Base-by-base conservation (phyloP, 2,888 invertebrate species). In the Andrena bucephala region DNA sequence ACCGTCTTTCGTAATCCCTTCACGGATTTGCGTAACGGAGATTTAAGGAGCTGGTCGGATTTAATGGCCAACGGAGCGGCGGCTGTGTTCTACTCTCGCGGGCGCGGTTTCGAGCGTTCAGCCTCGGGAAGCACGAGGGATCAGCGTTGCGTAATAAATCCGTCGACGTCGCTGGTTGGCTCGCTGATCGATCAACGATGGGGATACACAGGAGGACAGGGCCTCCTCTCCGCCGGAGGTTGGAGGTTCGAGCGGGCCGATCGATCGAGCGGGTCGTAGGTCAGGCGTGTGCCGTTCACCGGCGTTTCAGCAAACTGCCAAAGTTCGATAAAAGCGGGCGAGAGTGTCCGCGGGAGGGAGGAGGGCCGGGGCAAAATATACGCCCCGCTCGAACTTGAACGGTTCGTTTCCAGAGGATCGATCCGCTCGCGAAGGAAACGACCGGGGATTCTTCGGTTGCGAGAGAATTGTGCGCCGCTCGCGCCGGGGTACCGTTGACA, bases 1-100 rank as follows among this genome's bases (percentile, higher is more conserved):
- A 81, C 80, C 42, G 31, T 72, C 72, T 79, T 68, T 79, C 81
- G 80, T 72, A 80, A 81, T 72, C 57, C 57, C 42, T 7, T 2
- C 48, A 20, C 3, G 54, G n/a, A 68, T 72, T 54, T 20, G 54
- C 36, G 67, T 72, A 68, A 81, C 16, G 33, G 7, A 29, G 69
- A 68, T 75, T 68, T 59, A 59, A 78, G 68, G 20, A 59, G 29
- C 75, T 54, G 24, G 52, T 52, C 48, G 6, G 75, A 54, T 62
- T 77, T 60, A 60, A 73, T 31, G 10, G 60, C 48, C 13, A 27
- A 36, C 42, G 29, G 20, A 50, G 29, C 20, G 60, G 70, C 16
- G 10, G 50, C 20, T 59, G 42, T 42, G 42, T 42, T 42, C 42
- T 42, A 42, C 42, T 31, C 57, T 59, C 42, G 16, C 36, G 62